These are phyloP conservation scores for Cydia pomonella DNA, from an alignment of 1,140 invertebrate genomes.

Conservation along the genomic window DNA sequence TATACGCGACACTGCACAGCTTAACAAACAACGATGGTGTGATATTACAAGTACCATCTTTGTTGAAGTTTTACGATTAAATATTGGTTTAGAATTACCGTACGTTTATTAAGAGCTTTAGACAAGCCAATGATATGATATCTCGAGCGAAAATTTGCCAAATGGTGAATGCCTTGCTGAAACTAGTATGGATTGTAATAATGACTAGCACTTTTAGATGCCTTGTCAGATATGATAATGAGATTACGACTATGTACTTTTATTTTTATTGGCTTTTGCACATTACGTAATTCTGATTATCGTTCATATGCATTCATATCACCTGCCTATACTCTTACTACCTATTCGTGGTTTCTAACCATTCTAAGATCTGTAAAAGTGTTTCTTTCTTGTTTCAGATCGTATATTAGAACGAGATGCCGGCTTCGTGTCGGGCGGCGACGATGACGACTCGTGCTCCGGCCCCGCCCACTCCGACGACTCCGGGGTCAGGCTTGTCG, in stretches of 20 bases:
- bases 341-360: too few species aligned
- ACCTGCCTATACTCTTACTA: too few species aligned
- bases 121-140: too few species aligned
- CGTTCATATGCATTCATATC: too few species aligned
- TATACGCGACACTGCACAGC: not conserved
- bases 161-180: not conserved
- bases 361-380: not conserved
- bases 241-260: not conserved
- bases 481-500: constrained; percentile 86
- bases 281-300: not conserved
- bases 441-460: constrained; percentile 84
- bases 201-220: not conserved
- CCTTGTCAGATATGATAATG: not conserved
- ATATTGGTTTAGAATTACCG: constrained; percentile 1
- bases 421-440: constrained; percentile 87
- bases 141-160: not conserved
- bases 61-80: not conserved
- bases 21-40: not conserved
- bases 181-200: not conserved
- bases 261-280: not conserved
- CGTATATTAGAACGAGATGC: constrained; percentile 83
- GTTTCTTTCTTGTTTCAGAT: constrained; percentile 70
- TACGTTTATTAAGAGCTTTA: not conserved
- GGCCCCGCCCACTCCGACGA: constrained; percentile 88
- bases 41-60: not conserved